These are phyloP conservation scores for Ursus arctos DNA, from an alignment of 2,113 vertebrate species.

Conservation along the genomic window DNA sequence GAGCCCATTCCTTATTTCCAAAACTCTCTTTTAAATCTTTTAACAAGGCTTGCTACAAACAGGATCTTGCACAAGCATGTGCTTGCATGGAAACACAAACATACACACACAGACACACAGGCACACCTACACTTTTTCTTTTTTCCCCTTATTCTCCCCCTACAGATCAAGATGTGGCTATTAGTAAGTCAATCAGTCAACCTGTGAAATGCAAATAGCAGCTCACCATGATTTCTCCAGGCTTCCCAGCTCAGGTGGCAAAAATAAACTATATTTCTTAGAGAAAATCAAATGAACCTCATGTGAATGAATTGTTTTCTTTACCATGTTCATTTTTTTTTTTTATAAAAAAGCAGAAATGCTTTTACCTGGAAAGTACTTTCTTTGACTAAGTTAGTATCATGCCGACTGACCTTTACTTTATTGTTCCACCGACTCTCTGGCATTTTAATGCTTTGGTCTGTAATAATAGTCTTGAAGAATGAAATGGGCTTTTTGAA, in stretches of 20 bases:
- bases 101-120: neutral
- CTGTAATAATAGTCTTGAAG: constrained; percentile 63
- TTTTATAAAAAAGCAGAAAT: neutral
- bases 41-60: neutral
- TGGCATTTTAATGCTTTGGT: constrained; percentile 61
- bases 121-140: neutral
- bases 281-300: constrained; percentile 60
- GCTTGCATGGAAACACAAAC: neutral
- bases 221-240: constrained; percentile 14
- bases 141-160: neutral
- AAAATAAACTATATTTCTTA: constrained; percentile 64
- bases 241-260: neutral
- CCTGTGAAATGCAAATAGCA: constrained; percentile 66
- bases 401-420: constrained; percentile 73
- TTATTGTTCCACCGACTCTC: neutral
- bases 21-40: constrained; percentile 26
- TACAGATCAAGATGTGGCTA: constrained; percentile 34
- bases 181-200: constrained; percentile 58
- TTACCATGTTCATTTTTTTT: constrained; percentile 48
- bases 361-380: constrained; percentile 59
- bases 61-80: neutral
- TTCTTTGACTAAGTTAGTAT: constrained; percentile 73
- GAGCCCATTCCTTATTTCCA: neutral
- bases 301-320: constrained; percentile 72
- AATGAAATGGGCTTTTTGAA: constrained; percentile 62